These are phyloP conservation scores for Drosophila pseudotakahashii DNA, from an alignment of 2,888 invertebrate species.

Conservation along the genomic window DNA sequence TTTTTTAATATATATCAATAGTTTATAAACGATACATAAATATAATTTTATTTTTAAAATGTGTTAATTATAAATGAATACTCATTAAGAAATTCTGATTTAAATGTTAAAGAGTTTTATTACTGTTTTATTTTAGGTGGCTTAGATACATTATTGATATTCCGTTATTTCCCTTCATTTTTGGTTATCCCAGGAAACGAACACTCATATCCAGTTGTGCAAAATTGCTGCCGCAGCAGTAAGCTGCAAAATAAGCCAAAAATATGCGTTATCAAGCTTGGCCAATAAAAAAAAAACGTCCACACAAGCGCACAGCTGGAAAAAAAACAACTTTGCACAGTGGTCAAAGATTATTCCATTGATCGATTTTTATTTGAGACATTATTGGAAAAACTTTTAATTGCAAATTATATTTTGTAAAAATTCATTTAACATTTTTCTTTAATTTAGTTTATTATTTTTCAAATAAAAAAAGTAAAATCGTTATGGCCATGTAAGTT, in stretches of 20 bases:
- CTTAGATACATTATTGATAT: not conserved
- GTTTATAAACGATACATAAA: no score
- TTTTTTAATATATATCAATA: not conserved
- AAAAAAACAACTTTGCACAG: constrained; percentile 50
- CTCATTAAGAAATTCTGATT: no score
- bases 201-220: constrained; percentile 29
- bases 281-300: constrained; percentile 73
- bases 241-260: constrained; percentile 78
- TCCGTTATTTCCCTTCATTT: not conserved
- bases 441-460: not conserved
- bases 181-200: constrained; percentile 1
- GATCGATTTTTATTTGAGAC: no score
- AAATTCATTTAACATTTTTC: not conserved
- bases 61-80: no score
- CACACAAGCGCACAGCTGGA: constrained; percentile 61
- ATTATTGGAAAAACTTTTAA: no score
- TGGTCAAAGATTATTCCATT: constrained; percentile 5
- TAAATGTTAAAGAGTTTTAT: not conserved
- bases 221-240: constrained; percentile 78
- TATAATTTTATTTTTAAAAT: no score
- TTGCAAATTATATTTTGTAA: no score
- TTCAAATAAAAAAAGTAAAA: no score
- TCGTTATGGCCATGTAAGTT: no score
- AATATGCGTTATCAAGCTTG: constrained; percentile 77
- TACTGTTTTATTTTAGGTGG: not conserved